Evolutionary conservation across 2,797 vertebrate species (phyloP).

Genomic region (Macroramphosus scolopax): DNA sequence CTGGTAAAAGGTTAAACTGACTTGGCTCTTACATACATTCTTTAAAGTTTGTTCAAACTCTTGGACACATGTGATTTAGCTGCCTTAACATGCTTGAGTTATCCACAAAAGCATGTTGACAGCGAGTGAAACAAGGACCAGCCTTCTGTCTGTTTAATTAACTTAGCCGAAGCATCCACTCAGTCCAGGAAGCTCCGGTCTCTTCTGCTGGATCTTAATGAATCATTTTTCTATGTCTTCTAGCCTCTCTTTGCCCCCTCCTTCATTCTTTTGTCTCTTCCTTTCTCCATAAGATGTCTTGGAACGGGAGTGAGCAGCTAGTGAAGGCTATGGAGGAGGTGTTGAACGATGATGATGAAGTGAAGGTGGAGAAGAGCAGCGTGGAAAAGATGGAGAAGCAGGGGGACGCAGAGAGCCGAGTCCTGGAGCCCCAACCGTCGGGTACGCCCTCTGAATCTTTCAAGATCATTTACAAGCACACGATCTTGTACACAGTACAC

Average conservation of each 20-base stretch:
- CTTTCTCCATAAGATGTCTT: conserved; percentile 80
- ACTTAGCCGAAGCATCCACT: not conserved
- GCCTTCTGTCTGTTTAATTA: not conserved
- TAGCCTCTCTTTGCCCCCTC: not conserved
- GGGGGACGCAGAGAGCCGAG: conserved; percentile 49
- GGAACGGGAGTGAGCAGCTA: conserved; percentile 88
- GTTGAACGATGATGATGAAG: conserved; percentile 80
- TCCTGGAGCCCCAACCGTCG: conserved; percentile 52
- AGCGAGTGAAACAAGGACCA: not conserved
- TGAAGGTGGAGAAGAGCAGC: conserved; percentile 78
- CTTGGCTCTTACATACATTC: too few species aligned
- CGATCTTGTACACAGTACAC: too few species aligned
- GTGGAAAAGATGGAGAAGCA: conserved; percentile 65
- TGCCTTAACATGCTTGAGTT: not conserved
- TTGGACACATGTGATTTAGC: too few species aligned
- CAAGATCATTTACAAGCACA: not conserved
- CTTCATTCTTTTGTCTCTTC: not conserved
- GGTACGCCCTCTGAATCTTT: conserved; percentile 18
- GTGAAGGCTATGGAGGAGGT: conserved; percentile 97
- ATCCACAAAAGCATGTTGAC: not conserved
- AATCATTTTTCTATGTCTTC: not conserved
- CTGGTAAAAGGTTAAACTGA: not conserved
- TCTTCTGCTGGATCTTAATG: not conserved
- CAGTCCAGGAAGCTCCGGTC: conserved; percentile 3
- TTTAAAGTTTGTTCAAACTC: too few species aligned